Percentiles rank a stretch among this genome's conserved stretches.
Evolutionary conservation across 2,888 invertebrate species (phyloP).

Genomic region (Neoascia interrupta): DNA sequence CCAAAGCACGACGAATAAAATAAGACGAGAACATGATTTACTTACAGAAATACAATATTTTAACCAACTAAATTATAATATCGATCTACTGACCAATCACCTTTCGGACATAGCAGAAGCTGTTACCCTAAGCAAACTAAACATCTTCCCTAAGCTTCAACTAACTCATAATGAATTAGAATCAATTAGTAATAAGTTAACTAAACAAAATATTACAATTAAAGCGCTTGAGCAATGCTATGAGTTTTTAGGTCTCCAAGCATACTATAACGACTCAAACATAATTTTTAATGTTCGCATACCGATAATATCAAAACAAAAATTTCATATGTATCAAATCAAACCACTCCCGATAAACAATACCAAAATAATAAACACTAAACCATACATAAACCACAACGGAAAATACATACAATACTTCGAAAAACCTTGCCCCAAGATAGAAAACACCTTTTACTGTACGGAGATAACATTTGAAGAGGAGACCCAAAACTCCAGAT

Average conservation of each 20-base stretch:
- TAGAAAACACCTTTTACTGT: no score
- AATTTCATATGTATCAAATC: not conserved
- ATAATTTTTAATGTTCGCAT: slow-evolving; percentile 14
- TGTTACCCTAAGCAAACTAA: slow-evolving; percentile 30
- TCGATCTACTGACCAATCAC: slow-evolving; percentile 34
- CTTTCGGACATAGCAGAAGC: slow-evolving; percentile 36
- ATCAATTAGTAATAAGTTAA: slow-evolving; percentile 18
- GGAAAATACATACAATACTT: not conserved
- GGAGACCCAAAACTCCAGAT: slow-evolving; percentile 1
- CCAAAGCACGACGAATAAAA: slow-evolving; percentile 7
- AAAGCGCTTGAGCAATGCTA: slow-evolving; percentile 41
- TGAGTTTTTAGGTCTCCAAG: slow-evolving; percentile 31
- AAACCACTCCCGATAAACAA: not conserved
- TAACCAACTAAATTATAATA: slow-evolving; percentile 48
- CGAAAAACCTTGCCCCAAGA: not conserved
- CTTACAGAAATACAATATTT: slow-evolving; percentile 28
- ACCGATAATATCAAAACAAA: not conserved
- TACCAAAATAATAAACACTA: not conserved
- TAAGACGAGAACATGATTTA: slow-evolving; percentile 13
- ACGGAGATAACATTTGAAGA: slow-evolving; percentile 11
- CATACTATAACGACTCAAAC: no score
- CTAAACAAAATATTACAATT: slow-evolving; percentile 22
- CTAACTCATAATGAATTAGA: slow-evolving; percentile 23
- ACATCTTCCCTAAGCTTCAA: slow-evolving; percentile 45
- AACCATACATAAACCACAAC: not conserved